These are phyloP conservation scores for Fundulus diaphanus DNA, from an alignment of 2,797 vertebrate species.

Conservation along the genomic window DNA sequence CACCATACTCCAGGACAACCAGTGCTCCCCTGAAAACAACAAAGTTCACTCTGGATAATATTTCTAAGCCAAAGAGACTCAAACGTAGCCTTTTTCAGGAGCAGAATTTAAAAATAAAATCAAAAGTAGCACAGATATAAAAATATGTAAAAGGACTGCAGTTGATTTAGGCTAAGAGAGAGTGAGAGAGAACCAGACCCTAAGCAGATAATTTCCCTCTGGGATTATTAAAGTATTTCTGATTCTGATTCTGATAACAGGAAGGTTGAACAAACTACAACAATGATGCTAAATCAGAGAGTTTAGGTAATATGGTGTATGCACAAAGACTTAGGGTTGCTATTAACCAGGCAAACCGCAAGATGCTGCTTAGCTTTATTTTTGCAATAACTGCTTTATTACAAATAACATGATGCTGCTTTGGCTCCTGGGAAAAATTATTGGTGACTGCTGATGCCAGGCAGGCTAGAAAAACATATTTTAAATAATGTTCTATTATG, in stretches of 20 bases:
- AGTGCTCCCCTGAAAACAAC: no score
- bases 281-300: background rate
- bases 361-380: background rate
- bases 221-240: no score
- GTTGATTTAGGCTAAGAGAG: background rate
- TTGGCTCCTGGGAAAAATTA: background rate
- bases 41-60: background rate
- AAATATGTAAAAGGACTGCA: background rate
- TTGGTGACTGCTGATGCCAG: background rate
- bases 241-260: no score
- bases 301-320: no score
- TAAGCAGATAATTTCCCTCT: no score
- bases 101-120: background rate
- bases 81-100: background rate
- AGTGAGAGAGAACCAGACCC: background rate
- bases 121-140: background rate
- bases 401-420: background rate
- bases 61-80: background rate
- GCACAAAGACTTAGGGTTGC: no score
- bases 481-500: background rate
- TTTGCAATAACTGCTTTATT: background rate
- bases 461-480: background rate
- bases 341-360: background rate
- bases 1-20: background rate
- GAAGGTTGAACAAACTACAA: background rate